Base-by-base conservation (phyloP, 2,113 vertebrate species). In the Morone saxatilis region DNA sequence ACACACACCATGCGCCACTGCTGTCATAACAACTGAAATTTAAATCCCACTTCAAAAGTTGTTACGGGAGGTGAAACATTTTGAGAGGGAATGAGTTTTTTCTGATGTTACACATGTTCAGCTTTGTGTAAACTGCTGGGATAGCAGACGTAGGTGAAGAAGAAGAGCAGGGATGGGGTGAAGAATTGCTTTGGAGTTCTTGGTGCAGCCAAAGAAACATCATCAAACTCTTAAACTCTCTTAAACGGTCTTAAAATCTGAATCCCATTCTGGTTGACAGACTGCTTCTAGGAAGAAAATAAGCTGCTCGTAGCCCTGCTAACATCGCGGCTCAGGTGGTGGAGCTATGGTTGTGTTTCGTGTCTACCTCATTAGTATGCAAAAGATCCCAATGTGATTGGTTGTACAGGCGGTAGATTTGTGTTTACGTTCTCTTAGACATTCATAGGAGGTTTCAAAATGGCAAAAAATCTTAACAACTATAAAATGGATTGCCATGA, bases 11-110 rank as follows among this genome's bases (percentile, higher is more conserved):
- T 0, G 47, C 60, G 43, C 56, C 69, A 66, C 8, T 10, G 81
- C 78, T 69, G 78, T 85, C 86, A 91, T 77, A 75, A 87, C 81
- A 82, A 72, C 87, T 11, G 25, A 76, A n/a, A 78, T 47, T 22
- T 71, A 38, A 45, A 66, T 47, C 4, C n/a, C 20, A n/a, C 57
- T 45, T 72, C 40, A 38, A 22, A 20, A 31, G 5, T 14, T 0
- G 1, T 50, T n/a, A 50, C 0, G 4, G 9, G 45, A 22, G 7
- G 31, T 31, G 31, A 51, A 36, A 78, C 16, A 41, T 13, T 56
- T 22, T 13, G 17, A 12, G 22, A 4, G 41, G n/a, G 20, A 65
- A 1, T 25, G 16, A 1, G 3, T 51, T n/a, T 7, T 16, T 25
- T 19, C 11, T 36, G 2, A 43, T 38, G 17, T 51, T 9, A 22